Conservation (phyloP, 2,888 invertebrate species). For the Schizaphis graminum region DNA sequence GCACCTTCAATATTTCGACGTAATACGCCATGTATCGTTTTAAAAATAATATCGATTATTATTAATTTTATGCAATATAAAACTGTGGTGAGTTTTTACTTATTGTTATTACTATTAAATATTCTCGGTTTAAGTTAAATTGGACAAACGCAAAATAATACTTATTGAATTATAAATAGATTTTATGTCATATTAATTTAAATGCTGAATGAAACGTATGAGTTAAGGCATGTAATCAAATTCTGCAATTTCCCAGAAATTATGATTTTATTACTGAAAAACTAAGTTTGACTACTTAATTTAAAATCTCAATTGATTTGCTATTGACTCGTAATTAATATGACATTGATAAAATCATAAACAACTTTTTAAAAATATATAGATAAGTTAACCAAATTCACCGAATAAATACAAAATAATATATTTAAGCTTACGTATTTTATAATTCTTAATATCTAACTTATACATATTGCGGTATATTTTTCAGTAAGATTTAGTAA, state of each 20-base stretch:
- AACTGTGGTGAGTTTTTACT: not conserved
- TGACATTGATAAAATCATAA: not conserved
- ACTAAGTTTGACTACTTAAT: not conserved
- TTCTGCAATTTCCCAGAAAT: not conserved
- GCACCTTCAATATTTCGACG: accelerated
- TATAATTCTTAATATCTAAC: not conserved
- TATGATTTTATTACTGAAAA: not conserved
- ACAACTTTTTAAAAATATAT: not conserved
- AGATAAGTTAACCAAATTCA: not conserved
- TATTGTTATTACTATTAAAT: not conserved
- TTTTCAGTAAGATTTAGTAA: not conserved
- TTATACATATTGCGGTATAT: not conserved
- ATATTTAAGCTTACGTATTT: not conserved
- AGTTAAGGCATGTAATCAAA: not conserved
- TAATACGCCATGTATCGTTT: not conserved
- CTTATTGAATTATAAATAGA: not conserved
- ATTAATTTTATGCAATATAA: not conserved
- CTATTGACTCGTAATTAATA: not conserved
- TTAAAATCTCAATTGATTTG: not conserved
- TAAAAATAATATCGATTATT: not conserved
- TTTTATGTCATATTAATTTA: not conserved
- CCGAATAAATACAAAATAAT: not conserved
- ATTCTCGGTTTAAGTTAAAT: not conserved
- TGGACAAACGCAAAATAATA: not conserved
- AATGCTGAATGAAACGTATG: not conserved